Percentiles rank a stretch among this genome's conserved stretches.
These are phyloP conservation scores for Eumaeus atala DNA, from an alignment of 1,140 invertebrate genomes.

Conservation along the genomic window DNA sequence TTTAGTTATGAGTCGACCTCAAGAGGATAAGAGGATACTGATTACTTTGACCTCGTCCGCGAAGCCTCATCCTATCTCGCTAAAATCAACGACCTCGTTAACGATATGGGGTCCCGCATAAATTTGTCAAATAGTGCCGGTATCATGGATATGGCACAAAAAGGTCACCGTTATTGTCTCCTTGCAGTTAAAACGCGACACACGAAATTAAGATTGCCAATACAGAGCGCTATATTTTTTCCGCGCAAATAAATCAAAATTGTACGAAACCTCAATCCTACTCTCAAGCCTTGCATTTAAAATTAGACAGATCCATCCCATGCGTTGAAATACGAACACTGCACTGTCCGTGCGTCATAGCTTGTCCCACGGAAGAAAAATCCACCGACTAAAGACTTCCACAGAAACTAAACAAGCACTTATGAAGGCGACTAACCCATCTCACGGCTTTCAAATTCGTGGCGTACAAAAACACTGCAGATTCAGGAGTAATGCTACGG, in stretches of 20 bases:
- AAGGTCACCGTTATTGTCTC: not conserved
- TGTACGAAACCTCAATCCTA: constrained; percentile 1
- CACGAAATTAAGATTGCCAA: not conserved
- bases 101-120: not conserved
- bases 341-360: constrained; percentile 2
- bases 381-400: not conserved
- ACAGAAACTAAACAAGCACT: too few relatives aligned
- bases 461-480: too few relatives aligned
- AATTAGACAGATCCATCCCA: not conserved
- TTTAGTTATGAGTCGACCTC: not conserved
- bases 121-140: not conserved
- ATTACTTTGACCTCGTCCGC: too few relatives aligned
- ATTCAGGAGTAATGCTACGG: too few relatives aligned
- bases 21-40: not conserved
- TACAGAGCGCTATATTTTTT: not conserved
- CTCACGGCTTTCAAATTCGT: not conserved
- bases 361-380: constrained; percentile 6
- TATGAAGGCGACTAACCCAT: too few relatives aligned
- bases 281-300: not conserved
- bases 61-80: too few relatives aligned
- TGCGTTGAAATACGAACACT: not conserved
- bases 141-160: not conserved
- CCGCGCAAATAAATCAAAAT: constrained; percentile 7
- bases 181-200: not conserved
- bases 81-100: too few relatives aligned